phyloP scores from a whole-genome alignment of 2,113 vertebrate species.

The Chloebia gouldiae region DNA sequence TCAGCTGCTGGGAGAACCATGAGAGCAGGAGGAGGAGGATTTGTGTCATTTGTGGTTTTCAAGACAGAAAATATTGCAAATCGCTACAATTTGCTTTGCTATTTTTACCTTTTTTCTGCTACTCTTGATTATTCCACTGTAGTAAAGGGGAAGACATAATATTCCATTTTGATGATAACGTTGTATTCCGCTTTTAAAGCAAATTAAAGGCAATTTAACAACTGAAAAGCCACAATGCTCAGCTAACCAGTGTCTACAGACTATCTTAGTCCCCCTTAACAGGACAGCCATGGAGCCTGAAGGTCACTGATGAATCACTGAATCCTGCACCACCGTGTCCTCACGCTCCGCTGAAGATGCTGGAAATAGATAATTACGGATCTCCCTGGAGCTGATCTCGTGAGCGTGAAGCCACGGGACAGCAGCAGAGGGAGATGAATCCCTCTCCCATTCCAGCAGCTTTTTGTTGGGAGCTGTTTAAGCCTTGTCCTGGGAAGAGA shows the following conservation, averaged over 20 bases:
- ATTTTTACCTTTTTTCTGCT: background rate
- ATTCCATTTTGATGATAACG: background rate
- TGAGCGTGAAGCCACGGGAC: background rate
- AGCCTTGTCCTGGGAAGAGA: background rate
- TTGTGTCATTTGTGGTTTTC: background rate
- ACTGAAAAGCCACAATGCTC: background rate
- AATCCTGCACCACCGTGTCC: background rate
- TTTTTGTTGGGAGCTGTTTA: background rate
- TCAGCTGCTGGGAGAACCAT: background rate
- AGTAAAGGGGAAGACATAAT: background rate
- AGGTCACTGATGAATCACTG: constrained; percentile 17
- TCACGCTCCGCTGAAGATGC: background rate
- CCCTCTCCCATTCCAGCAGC: background rate
- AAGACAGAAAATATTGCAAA: background rate
- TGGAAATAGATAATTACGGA: background rate
- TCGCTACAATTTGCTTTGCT: background rate
- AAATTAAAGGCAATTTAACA: background rate
- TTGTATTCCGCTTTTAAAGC: background rate
- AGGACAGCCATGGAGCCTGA: background rate
- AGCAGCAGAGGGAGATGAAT: background rate
- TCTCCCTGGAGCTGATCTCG: background rate
- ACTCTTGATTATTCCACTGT: background rate
- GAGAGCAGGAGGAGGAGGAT: background rate
- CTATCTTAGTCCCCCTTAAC: background rate
- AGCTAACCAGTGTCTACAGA: background rate